Conservation (phyloP, 2,113 vertebrate species). For the Gavia stellata region DNA sequence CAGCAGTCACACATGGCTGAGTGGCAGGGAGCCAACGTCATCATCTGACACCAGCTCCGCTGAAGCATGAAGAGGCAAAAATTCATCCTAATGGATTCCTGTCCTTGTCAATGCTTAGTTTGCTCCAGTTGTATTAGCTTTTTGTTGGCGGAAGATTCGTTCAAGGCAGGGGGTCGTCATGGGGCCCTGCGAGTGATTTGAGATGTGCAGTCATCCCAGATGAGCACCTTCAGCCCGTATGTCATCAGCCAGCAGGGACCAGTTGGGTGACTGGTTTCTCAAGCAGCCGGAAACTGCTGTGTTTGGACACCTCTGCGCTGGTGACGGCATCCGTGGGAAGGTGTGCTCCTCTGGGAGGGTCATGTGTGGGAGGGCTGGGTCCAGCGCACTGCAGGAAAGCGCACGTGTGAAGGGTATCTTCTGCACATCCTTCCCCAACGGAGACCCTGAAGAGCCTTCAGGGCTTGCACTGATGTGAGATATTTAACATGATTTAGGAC, state of each 20-base stretch:
- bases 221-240: neutral
- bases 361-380: neutral
- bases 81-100: neutral
- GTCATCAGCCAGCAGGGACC: neutral
- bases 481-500: neutral
- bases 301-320: neutral
- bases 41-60: neutral
- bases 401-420: fast-evolving
- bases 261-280: neutral
- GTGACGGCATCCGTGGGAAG: neutral
- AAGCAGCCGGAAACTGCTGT: neutral
- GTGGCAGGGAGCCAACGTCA: neutral
- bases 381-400: neutral
- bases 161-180: fast-evolving
- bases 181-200: neutral
- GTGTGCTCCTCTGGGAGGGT: neutral
- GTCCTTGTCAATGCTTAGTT: neutral
- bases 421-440: neutral
- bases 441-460: neutral
- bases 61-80: neutral
- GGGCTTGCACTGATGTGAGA: neutral
- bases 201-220: fast-evolving
- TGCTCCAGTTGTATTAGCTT: neutral
- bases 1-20: neutral
- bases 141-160: neutral